Evolutionary conservation across 1,140 invertebrate species (phyloP).

Genomic region (Drosophila orena): DNA sequence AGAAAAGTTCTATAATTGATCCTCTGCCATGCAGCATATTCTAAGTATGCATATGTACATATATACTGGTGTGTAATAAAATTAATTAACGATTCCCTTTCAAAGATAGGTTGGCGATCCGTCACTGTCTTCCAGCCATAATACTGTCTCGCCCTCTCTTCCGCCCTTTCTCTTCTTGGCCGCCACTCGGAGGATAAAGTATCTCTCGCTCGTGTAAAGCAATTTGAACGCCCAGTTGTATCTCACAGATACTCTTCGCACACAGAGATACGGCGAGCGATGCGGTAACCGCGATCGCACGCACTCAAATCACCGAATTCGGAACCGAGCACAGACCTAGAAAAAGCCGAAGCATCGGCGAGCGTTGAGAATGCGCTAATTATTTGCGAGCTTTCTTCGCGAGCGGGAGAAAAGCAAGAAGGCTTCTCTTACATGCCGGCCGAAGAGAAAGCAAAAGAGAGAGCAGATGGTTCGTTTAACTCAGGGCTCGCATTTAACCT

Average conservation of each 20-base stretch:
- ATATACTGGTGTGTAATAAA: too few species aligned
- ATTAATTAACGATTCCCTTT: too few species aligned
- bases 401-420: constrained; percentile 3
- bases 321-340: constrained; percentile 9
- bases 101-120: too few species aligned
- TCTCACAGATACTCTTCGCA: constrained; percentile 57
- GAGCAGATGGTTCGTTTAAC: constrained; percentile 13
- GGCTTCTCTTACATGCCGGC: constrained; percentile 29
- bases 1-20: too few species aligned
- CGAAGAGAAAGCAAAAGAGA: constrained; percentile 45
- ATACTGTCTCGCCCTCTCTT: constrained; percentile 2
- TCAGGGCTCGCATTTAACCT: constrained; percentile 67
- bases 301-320: constrained; percentile 55
- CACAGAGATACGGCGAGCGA: constrained; percentile 18
- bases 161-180: background rate
- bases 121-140: too few species aligned
- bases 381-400: constrained; percentile 69
- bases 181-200: background rate
- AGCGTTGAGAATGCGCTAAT: constrained; percentile 80
- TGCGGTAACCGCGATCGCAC: constrained; percentile 67
- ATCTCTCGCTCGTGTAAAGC: constrained; percentile 54
- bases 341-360: constrained; percentile 42
- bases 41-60: too few species aligned
- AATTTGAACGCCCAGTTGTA: constrained; percentile 54
- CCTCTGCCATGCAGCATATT: too few species aligned